Conservation (phyloP, 2,797 vertebrate genomes). For the Hypotaenidia okinawae region DNA sequence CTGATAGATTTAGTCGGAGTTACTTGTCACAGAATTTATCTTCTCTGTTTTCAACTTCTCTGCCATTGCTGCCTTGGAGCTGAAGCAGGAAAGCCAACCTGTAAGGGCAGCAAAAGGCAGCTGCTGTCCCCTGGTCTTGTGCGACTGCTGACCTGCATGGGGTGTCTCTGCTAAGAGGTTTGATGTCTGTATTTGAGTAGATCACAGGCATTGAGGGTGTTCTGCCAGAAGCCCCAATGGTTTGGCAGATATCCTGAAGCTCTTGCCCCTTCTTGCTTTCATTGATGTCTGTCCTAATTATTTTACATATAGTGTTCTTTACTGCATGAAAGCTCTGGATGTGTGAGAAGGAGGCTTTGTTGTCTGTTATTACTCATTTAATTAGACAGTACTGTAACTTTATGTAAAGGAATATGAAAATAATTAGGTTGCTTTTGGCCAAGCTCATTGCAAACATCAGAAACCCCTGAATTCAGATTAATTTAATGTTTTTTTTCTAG, state of each 20-base stretch:
- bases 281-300: slow-evolving; percentile 52
- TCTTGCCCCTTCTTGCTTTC: slow-evolving; percentile 59
- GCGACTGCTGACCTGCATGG: neutral
- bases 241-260: slow-evolving; percentile 29
- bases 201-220: neutral
- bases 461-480: neutral
- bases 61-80: neutral
- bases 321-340: slow-evolving; percentile 1
- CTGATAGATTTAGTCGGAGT: too few relatives aligned
- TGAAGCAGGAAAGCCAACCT: neutral
- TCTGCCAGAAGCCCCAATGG: slow-evolving; percentile 25
- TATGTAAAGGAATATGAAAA: slow-evolving; percentile 57
- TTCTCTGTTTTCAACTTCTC: neutral
- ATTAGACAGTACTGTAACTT: slow-evolving; percentile 57
- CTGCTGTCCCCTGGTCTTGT: neutral
- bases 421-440: slow-evolving; percentile 36
- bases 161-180: neutral
- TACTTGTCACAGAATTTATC: too few relatives aligned
- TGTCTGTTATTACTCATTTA: slow-evolving; percentile 47
- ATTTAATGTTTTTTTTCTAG: neutral
- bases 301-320: neutral
- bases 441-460: neutral
- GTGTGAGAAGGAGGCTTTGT: slow-evolving; percentile 40
- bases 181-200: neutral
- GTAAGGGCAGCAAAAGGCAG: neutral